Evolutionary conservation across 2,113 vertebrate species (phyloP), one percentile per base, ranked within the genome.

Genomic region (Sebastes schlegelii): DNA sequence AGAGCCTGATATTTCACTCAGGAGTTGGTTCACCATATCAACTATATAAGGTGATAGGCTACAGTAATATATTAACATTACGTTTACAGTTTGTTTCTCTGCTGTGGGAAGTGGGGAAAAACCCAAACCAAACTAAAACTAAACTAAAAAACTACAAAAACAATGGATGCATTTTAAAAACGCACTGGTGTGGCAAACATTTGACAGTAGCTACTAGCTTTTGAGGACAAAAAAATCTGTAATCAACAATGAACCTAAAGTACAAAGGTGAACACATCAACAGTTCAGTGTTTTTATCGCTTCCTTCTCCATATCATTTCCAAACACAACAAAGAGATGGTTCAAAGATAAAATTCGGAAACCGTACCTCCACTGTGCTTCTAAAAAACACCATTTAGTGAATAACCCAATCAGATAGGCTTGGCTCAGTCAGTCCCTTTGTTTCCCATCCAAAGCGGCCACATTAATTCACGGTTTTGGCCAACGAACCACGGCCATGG

Each of bases 401-500:
- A 74, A 57, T 63, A 74, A 73, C 61, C 45, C 65, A 76, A 64
- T 79, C 71, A 74, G 57, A 67, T 16, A 16, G 51, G 45, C 67
- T 78, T 13, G 81, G 79, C 73, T 87, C 82, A 46, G 52, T 43
- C 74, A 45, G 23, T 4, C 14, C 8, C 49, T 82, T 86, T 91
- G 88, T 86, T 79, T 87, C 21, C 5, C 72, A 42, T 76, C 81
- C 80, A 88, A 76, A 70, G 40, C 52, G 1, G 60, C 14, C 42
- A 46, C 48, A 87, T 64, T 73, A 84, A 86, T 67, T 73, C 80
- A 63, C 54, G n/a, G 60, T 77, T 48, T 48, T 85, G 73, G 72
- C 86, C 86, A 75, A 83, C 57, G 23, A 48, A 58, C 77, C 62
- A 13, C 14, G 26, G 62, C 70, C 62, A 57, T 11, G 49, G 70